Evolutionary conservation across 1,140 invertebrate species (phyloP), one percentile per base, ranked within the genome.

Genomic region (Drosophila kanapiae): DNA sequence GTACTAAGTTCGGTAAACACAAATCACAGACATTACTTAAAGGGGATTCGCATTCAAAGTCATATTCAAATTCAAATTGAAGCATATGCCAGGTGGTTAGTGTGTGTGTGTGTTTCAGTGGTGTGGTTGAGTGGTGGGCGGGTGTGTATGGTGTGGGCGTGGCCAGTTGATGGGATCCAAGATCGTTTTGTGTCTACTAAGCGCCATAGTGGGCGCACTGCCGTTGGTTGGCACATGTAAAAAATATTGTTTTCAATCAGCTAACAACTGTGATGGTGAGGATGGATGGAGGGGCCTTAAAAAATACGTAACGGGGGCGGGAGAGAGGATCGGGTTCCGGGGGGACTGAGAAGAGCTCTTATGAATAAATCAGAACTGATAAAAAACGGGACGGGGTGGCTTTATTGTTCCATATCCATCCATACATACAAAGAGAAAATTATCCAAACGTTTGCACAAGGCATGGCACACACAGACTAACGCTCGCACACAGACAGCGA

Each of bases 401-500:
- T 58, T 56, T 65, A 75, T 76, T 74, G 53, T 67, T 69, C 38
- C 51, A 61, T 77, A 59, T 77, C 62, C 62, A 51, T 78, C 48
- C 75, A 59, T 81, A 63, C 75, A 82, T 75, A 83, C 75, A 83
- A 83, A 70, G 79, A 80, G 83, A 80, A 87, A 79, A 77, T 86
- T 82, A 86, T 85, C 82, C 82, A 82, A 87, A 86, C 75, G 62
- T 85, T 84, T 84, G 82, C 82, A 82, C 78, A 86, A 86, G 82
- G 76, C 83, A 82, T 42, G 56, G 68, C 68, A 71, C 35, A 69
- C 65, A 38, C 62, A 68, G 48, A 69, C 67, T 31, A 57, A 71
- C 69, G 43, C 53, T 59, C 53, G 37, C 69, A 74, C 67, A 72
- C 67, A 74, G 56, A 79, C 69, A 67, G 60, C 68, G 76, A 45